phyloP scores from a whole-genome alignment of 2,888 invertebrate species.

The Trichacis sp. region DNA sequence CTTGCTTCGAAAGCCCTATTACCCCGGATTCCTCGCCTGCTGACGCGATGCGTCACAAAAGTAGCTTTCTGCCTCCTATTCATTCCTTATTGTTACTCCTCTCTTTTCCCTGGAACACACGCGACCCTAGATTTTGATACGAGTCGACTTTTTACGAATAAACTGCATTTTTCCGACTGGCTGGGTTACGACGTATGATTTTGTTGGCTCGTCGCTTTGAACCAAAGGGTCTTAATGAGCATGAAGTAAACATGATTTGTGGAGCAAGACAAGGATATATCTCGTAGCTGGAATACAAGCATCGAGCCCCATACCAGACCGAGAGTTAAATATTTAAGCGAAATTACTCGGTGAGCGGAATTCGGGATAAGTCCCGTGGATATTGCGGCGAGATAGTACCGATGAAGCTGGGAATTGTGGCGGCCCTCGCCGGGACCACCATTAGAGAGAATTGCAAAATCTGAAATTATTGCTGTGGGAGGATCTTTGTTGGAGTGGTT shows the following conservation, averaged over 20 bases:
- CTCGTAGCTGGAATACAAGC: neutral
- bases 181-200: no score
- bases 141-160: slow-evolving; percentile 3
- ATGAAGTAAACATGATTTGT: neutral
- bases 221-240: neutral
- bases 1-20: slow-evolving; percentile 30
- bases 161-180: neutral
- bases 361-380: slow-evolving; percentile 44
- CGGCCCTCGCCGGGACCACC: slow-evolving; percentile 47
- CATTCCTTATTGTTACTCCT: slow-evolving; percentile 13
- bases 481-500: no score
- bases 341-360: slow-evolving; percentile 36
- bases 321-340: slow-evolving; percentile 29
- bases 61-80: slow-evolving; percentile 18
- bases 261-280: neutral
- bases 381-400: slow-evolving; percentile 50
- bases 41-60: slow-evolving; percentile 30
- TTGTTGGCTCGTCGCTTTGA: neutral
- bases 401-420: slow-evolving; percentile 54
- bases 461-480: slow-evolving; percentile 49
- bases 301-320: slow-evolving; percentile 13
- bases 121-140: slow-evolving; percentile 11
- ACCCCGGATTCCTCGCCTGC: slow-evolving; percentile 28
- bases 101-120: neutral
- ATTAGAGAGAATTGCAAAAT: slow-evolving; percentile 46